phyloP scores from a whole-genome alignment of 1,140 invertebrate species.

The Euwallacea similis region DNA sequence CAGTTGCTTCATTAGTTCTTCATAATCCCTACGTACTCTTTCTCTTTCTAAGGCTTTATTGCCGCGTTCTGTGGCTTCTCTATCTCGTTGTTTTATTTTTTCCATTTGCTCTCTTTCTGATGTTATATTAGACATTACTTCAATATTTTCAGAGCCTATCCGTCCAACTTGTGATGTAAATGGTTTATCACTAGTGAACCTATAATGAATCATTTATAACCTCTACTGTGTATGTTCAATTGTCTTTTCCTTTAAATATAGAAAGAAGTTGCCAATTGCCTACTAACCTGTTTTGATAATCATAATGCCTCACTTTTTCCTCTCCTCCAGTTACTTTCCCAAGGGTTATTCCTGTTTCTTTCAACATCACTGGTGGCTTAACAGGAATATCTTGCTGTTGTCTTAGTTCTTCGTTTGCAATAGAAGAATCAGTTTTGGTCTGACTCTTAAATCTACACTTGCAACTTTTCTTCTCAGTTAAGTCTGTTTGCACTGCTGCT shows the following conservation, averaged over 20 bases:
- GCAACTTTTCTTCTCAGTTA: not conserved
- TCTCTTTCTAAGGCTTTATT: conserved; percentile 57
- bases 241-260: too few species aligned
- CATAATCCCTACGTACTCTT: conserved; percentile 56
- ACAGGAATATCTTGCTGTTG: conserved; percentile 37
- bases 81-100: conserved; percentile 44
- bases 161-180: conserved; percentile 39
- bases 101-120: conserved; percentile 43
- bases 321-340: too few species aligned
- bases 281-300: conserved; percentile 41
- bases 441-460: conserved; percentile 5
- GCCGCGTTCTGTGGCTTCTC: conserved; percentile 53
- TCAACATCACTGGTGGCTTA: conserved; percentile 43
- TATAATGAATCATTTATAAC: not conserved
- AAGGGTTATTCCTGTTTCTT: conserved; percentile 6
- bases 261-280: conserved; percentile 2
- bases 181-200: conserved; percentile 31
- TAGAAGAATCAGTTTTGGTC: not conserved
- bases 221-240: too few species aligned
- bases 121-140: conserved; percentile 34
- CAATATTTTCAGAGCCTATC: conserved; percentile 37
- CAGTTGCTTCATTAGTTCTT: conserved; percentile 55
- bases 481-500: conserved; percentile 23
- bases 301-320: conserved; percentile 41
- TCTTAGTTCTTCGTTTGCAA: not conserved